Percentiles rank a stretch among this genome's conserved stretches.
These are phyloP conservation scores for Aporophyla nigra DNA, from an alignment of 2,888 invertebrate species.

Conservation along the genomic window DNA sequence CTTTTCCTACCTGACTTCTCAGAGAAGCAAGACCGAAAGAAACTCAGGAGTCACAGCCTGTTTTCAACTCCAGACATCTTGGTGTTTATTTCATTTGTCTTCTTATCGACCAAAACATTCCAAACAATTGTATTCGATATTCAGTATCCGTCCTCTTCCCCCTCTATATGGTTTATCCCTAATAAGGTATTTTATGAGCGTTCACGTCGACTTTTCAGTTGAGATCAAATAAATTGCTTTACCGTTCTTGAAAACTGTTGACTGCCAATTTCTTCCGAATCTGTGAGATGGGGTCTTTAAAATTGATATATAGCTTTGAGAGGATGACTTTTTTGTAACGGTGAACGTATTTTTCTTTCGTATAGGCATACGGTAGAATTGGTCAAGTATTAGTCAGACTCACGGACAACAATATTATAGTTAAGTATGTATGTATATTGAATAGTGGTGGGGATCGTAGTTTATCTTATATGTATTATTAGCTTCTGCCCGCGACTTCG, in stretches of 20 bases:
- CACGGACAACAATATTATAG: not conserved
- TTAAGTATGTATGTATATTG: too few species aligned
- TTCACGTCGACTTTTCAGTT: constrained; percentile 8
- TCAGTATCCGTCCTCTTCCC: not conserved
- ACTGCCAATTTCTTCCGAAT: not conserved
- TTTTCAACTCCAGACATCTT: too few species aligned
- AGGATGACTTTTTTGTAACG: not conserved
- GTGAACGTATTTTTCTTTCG: not conserved
- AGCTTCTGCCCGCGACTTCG: too few species aligned
- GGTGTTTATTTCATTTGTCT: not conserved
- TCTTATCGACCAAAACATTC: not conserved
- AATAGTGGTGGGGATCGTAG: too few species aligned
- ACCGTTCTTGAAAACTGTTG: constrained; percentile 13
- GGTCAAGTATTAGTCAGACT: not conserved
- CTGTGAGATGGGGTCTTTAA: not conserved
- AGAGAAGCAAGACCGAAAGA: too few species aligned
- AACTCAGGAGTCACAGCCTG: too few species aligned
- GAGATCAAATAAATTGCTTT: constrained; percentile 30
- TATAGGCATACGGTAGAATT: not conserved
- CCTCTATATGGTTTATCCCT: constrained; percentile 3
- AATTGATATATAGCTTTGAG: constrained; percentile 1
- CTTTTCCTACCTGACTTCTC: too few species aligned
- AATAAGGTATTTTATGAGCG: constrained; percentile 31
- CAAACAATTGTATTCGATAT: not conserved
- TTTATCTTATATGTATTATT: too few species aligned